These are phyloP conservation scores for Eupithecia insigniata DNA, from an alignment of 2,888 invertebrate genomes.

Conservation along the genomic window DNA sequence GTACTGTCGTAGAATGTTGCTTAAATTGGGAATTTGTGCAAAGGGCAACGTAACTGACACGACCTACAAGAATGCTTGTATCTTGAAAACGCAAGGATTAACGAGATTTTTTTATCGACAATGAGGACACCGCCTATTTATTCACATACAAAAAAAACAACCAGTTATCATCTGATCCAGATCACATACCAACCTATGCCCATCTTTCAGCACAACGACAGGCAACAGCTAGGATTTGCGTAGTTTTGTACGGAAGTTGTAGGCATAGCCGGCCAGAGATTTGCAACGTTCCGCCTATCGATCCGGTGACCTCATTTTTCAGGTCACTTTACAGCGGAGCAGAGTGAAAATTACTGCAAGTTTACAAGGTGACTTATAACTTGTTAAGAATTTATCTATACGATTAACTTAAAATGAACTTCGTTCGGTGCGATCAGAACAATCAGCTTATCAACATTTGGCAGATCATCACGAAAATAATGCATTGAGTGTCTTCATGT, in stretches of 20 bases:
- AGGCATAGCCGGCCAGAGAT: constrained; percentile 16
- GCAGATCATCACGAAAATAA: neutral
- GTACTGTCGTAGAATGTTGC: neutral
- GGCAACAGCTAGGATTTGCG: neutral
- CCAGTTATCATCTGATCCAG: neutral
- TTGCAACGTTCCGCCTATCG: constrained; percentile 19
- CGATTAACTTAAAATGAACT: neutral
- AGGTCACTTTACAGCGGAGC: constrained; percentile 18
- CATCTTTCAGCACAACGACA: neutral
- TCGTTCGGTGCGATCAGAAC: neutral
- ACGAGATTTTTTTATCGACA: neutral
- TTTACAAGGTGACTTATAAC: constrained; percentile 9
- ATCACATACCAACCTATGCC: neutral
- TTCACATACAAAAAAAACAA: neutral
- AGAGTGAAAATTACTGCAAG: constrained; percentile 16
- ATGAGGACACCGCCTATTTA: neutral
- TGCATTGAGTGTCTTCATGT: too few species aligned
- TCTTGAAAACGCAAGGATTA: neutral
- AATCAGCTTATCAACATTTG: neutral
- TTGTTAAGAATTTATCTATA: neutral
- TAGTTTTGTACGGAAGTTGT: neutral
- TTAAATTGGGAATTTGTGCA: neutral
- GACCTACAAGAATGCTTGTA: neutral
- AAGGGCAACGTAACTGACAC: neutral
- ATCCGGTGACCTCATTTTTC: constrained; percentile 31